phyloP scores from a whole-genome alignment of 2,888 invertebrate species.

The Megalurothrips usitatus region DNA sequence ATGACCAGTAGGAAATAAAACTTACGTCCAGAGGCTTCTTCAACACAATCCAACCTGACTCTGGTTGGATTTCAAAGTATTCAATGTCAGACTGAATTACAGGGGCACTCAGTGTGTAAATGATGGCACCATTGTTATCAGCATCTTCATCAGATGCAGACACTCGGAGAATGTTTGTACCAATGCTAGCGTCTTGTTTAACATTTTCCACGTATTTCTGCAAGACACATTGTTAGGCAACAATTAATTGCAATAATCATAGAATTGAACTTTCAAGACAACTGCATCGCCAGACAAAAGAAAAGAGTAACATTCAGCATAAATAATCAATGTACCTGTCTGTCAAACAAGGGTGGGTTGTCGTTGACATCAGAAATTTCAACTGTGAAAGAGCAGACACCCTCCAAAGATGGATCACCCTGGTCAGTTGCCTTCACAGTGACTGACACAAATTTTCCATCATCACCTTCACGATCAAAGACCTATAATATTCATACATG shows the following conservation, averaged over 20 bases:
- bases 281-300: background rate
- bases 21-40: constrained; percentile 96
- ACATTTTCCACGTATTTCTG: constrained; percentile 97
- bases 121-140: constrained; percentile 92
- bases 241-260: background rate
- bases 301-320: background rate
- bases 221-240: constrained; percentile 43
- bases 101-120: constrained; percentile 84
- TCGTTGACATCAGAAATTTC: constrained; percentile 98
- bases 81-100: constrained; percentile 85
- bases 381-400: constrained; percentile 96
- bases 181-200: constrained; percentile 93
- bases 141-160: constrained; percentile 97
- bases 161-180: constrained; percentile 87
- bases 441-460: constrained; percentile 92
- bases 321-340: constrained; percentile 66
- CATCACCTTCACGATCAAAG: constrained; percentile 94
- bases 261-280: background rate
- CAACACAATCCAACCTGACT: constrained; percentile 94
- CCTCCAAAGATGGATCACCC: constrained; percentile 95
- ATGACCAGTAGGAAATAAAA: constrained; percentile 46
- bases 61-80: constrained; percentile 94
- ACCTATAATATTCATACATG: constrained; percentile 54
- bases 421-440: constrained; percentile 98
- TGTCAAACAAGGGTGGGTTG: constrained; percentile 90